Base-by-base conservation (phyloP, 2,888 invertebrate genomes). In the Falcaria lacertinaria region DNA sequence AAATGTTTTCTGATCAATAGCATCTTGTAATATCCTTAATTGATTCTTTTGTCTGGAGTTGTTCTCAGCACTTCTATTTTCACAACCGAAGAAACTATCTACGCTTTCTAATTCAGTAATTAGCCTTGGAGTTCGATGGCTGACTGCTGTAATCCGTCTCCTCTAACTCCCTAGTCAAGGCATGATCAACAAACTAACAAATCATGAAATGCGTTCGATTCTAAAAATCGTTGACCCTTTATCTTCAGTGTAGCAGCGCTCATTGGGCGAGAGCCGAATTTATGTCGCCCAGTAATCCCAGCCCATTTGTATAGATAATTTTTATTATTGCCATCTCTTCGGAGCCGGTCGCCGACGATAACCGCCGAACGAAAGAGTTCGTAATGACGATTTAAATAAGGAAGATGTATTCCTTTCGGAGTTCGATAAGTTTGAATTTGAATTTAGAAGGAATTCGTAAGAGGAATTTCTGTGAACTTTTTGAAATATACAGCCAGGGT, bases 241-340 rank as follows among this genome's bases (percentile, higher is more conserved):
- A 86, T 86, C 86, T 81, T 65, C 56, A 52, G 70, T 70, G 66
- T 65, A 69, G 68, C 83, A 82, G 83, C 75, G 74, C 79, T 86
- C 87, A 86, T 88, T 84, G 87, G 83, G 72, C 77, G 75, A 79
- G 83, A 85, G 82, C 82, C 83, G 82, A 89, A 89, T 89, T 89
- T 89, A 89, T 89, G 88, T 87, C 84, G 80, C 60, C 74, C 74
- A 85, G 86, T 89, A 89, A 89, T 89, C 88, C 88, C 63, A 72
- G 59, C 80, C 88, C 87, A 88, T 89, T 89, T 89, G 88, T 89
- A 89, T 88, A 88, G 89, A 89, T 89, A 89, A 89, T 89, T 89
- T 89, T 89, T 89, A 89, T 89, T 89, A 89, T 89, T 89, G 88
- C 87, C 86, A 88, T 88, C 87, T 85, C 82, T 74, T 64, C 71